A percentile compares a stretch with the other conserved stretches of the same genome.
These are phyloP conservation scores for Crocidura indochinensis DNA, from an alignment of 2,797 vertebrate genomes.

Conservation along the genomic window DNA sequence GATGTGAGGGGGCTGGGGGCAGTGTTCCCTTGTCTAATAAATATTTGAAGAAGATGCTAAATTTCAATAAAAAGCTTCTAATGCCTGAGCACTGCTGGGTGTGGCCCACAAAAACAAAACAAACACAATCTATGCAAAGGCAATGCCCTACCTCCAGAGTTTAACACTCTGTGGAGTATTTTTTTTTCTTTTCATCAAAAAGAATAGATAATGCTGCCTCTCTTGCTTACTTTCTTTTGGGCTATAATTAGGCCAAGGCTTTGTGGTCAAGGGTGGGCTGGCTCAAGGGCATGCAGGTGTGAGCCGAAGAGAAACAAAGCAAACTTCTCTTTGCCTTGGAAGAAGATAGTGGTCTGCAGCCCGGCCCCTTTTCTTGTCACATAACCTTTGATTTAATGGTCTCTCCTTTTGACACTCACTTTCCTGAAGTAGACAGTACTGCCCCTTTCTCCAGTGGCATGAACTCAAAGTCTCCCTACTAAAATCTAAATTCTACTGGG, in stretches of 20 bases:
- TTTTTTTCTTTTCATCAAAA: constrained; percentile 61
- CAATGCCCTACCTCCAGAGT: constrained; percentile 66
- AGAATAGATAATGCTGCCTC: constrained; percentile 80
- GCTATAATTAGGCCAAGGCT: constrained; percentile 49
- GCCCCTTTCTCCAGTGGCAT: constrained; percentile 90
- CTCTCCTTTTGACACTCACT: constrained; percentile 90
- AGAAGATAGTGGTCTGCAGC: constrained; percentile 90
- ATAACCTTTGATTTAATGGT: constrained; percentile 89
- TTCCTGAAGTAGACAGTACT: constrained; percentile 88
- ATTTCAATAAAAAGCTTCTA: not conserved
- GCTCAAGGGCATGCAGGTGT: constrained; percentile 58
- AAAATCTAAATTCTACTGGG: constrained; percentile 92
- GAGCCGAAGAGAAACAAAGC: constrained; percentile 71
- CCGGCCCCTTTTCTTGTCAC: constrained; percentile 89
- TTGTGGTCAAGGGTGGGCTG: constrained; percentile 63
- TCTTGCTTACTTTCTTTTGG: constrained; percentile 72
- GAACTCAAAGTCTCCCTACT: constrained; percentile 91
- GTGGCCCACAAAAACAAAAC: too few relatives aligned
- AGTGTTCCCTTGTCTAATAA: constrained; percentile 11
- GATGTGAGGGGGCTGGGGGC: constrained; percentile 73
- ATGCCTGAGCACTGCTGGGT: too few relatives aligned
- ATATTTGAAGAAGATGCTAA: constrained; percentile 1
- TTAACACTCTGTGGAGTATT: constrained; percentile 51
- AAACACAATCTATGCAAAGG: not conserved
- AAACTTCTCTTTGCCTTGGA: constrained; percentile 77